Conservation (phyloP, 2,888 invertebrate species). For the Eremobia ochroleuca region DNA sequence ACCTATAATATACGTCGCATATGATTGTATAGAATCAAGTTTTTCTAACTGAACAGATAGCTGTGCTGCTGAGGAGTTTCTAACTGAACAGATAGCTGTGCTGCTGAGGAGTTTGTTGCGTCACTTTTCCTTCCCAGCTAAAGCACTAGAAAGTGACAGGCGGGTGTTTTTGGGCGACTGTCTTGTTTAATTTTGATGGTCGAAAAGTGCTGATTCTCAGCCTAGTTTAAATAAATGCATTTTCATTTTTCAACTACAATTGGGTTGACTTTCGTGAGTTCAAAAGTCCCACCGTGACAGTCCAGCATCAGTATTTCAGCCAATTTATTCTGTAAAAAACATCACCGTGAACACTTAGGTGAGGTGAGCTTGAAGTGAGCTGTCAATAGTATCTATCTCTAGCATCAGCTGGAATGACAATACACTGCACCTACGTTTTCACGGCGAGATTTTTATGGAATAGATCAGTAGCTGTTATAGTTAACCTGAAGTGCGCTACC, state of each 20-base stretch:
- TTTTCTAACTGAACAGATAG: neutral
- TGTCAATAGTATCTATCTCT: no score
- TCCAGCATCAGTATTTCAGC: neutral
- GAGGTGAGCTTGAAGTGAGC: no score
- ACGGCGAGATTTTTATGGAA: neutral
- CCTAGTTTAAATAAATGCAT: no score
- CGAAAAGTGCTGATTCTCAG: no score
- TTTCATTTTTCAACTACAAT: neutral
- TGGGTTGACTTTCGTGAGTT: neutral
- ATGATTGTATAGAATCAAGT: neutral
- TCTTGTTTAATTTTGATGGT: neutral
- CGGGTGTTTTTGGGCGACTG: neutral
- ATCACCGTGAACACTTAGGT: no score
- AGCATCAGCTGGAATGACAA: no score
- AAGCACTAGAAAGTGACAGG: neutral
- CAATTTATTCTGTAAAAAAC: no score
- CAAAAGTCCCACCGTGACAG: neutral
- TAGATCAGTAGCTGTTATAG: neutral
- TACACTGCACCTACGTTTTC: no score
- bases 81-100: neutral
- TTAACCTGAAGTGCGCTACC: neutral
- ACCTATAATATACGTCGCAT: neutral
- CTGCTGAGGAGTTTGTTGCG: neutral
- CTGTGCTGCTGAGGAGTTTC: neutral
- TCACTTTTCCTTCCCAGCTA: neutral